phyloP scores from a whole-genome alignment of 2,797 vertebrate species.

The Megalops cyprinoides region DNA sequence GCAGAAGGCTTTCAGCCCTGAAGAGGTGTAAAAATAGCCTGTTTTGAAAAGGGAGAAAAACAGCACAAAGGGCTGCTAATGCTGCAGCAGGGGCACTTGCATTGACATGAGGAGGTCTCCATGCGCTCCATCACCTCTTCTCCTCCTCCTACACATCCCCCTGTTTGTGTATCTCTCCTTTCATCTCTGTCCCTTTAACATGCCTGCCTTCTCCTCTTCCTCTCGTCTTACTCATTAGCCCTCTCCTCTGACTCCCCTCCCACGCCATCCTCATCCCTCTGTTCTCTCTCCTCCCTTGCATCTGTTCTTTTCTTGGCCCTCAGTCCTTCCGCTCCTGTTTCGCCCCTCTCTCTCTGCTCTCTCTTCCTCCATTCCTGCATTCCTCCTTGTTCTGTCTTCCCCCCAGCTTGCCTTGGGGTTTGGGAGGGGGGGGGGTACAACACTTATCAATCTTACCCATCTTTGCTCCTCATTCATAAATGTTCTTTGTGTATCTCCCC shows the following conservation, averaged over 20 bases:
- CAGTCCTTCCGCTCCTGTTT: slow-evolving; percentile 11
- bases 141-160: background rate
- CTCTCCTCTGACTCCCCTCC: slow-evolving; percentile 49
- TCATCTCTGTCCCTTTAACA: slow-evolving; percentile 12
- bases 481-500: background rate
- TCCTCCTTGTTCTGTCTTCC: background rate
- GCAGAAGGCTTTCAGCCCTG: slow-evolving; percentile 41
- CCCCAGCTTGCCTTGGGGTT: too few relatives aligned
- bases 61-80: slow-evolving; percentile 21
- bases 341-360: slow-evolving; percentile 26
- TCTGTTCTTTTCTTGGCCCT: too few relatives aligned
- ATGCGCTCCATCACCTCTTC: slow-evolving; percentile 27
- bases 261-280: slow-evolving; percentile 28
- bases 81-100: slow-evolving; percentile 21
- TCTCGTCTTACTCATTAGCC: too few relatives aligned
- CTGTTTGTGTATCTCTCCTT: slow-evolving; percentile 12
- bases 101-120: slow-evolving; percentile 43
- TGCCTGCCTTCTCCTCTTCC: too few relatives aligned
- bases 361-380: background rate
- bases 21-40: slow-evolving; percentile 54
- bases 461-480: background rate
- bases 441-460: background rate
- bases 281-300: too few relatives aligned
- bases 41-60: slow-evolving; percentile 40
- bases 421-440: too few relatives aligned